Evolutionary conservation across 2,888 invertebrate genomes (phyloP), one percentile per base, ranked within the genome.

Genomic region (Drosophila yooni): DNA sequence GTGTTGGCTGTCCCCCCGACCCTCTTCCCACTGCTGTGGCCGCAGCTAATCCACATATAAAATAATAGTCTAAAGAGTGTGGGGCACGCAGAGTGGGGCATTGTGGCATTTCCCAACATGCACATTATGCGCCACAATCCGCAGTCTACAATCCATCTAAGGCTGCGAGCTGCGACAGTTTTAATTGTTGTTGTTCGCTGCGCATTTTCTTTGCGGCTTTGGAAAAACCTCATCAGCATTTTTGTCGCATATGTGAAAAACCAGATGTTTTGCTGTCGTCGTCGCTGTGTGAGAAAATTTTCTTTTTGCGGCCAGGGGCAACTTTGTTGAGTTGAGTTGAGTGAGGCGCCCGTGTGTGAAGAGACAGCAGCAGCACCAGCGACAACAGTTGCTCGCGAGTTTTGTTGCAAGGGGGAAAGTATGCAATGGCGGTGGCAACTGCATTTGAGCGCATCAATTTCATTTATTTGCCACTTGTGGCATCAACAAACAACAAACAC

Each of bases 401-500:
- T 53, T 53, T 15, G 52, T 38, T 29, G 40, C 2, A 29, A n/a
- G 52, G 83, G 78, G 74, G 77, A 73, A 72, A 69, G 75, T 72
- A 38, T 11, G 48, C 36, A 53, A 27, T 13, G 29, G 27, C 38
- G 6, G 29, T 15, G 33, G 59, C 34, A 48, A 25, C 18, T 18
- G 52, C 52, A 63, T 27, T 46, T 65, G 54, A 89, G 66, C 76
- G 86, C 86, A 87, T 87, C 86, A 85, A 89, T 87, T 87, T 83
- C 90, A 88, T 89, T 87, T 89, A 89, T 89, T 83, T 89, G 86
- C 90, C 90, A 87, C 86, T 87, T 87, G 86, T 87, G 90, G 90
- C 86, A 76, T 40, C 71, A 79, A 66, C 80, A 71, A 66, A 46
- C 61, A 70, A 29, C 73, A 51, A 51, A 70, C 59, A 58, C 46